These are phyloP conservation scores for Bufo gargarizans DNA, from an alignment of 2,113 vertebrate genomes.

Conservation along the genomic window DNA sequence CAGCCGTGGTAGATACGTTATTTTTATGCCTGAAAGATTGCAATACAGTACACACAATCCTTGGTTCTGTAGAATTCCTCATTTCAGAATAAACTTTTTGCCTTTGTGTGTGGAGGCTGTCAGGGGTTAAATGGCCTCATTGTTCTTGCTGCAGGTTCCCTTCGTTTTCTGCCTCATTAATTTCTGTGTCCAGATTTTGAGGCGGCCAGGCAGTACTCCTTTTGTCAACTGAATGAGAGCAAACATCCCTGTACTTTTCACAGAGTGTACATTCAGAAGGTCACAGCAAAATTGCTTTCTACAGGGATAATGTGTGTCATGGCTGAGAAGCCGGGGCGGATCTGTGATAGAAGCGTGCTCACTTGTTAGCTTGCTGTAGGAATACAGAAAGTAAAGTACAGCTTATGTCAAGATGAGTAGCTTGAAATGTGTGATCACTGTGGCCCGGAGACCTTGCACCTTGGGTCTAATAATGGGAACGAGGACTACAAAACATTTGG, in stretches of 20 bases:
- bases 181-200: conserved; percentile 34
- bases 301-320: conserved; percentile 23
- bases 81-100: background rate
- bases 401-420: background rate
- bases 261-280: conserved; percentile 59
- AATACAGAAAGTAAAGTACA: background rate
- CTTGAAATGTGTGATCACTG: background rate
- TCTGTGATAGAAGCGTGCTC: background rate
- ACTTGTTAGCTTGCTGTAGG: too few species aligned
- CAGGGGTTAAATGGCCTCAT: conserved; percentile 31
- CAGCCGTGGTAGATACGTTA: too few species aligned
- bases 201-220: conserved; percentile 51
- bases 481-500: background rate
- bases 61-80: background rate
- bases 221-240: conserved; percentile 61
- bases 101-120: background rate
- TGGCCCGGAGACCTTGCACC: background rate
- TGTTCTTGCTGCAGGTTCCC: conserved; percentile 15
- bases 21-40: too few species aligned
- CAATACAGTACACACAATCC: too few species aligned
- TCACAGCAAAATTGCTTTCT: conserved; percentile 54
- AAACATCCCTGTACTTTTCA: conserved; percentile 60
- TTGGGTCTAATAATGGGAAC: background rate
- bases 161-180: conserved; percentile 34
- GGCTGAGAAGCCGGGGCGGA: background rate